phyloP scores from a whole-genome alignment of 2,797 vertebrate genomes.

The Peromyscus melanophrys region DNA sequence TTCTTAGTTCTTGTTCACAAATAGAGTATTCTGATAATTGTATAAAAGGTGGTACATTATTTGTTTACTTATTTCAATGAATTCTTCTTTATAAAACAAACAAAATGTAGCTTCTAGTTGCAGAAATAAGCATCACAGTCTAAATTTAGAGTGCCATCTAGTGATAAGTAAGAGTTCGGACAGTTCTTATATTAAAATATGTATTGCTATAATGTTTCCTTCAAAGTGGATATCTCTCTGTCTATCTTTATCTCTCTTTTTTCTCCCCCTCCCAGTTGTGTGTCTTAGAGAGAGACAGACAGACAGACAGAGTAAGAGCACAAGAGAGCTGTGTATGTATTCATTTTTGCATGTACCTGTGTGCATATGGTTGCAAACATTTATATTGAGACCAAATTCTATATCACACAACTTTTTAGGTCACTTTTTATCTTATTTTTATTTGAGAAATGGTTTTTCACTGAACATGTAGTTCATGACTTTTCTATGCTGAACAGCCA shows the following conservation, averaged over 20 bases:
- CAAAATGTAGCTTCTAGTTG: not conserved
- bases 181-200: not conserved
- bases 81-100: slow-evolving; percentile 81
- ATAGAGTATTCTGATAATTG: slow-evolving; percentile 55
- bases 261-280: not conserved
- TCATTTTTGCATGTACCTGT: not conserved
- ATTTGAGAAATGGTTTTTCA: not conserved
- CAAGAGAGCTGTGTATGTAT: not conserved
- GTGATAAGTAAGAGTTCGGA: slow-evolving; percentile 78
- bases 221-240: not conserved
- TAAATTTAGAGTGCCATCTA: slow-evolving; percentile 90
- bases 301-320: not conserved
- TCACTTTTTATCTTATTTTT: not conserved
- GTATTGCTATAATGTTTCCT: not conserved
- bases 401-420: not conserved
- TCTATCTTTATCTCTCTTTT: not conserved
- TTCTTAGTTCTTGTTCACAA: slow-evolving; percentile 59
- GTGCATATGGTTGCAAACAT: not conserved
- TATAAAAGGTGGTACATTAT: not conserved
- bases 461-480: not conserved
- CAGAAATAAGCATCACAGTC: slow-evolving; percentile 46
- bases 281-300: not conserved
- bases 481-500: too few relatives aligned
- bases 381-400: not conserved
- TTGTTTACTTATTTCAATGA: slow-evolving; percentile 66